Evolutionary conservation across 2,797 vertebrate species (phyloP).

Genomic region (Ctenosaura bakeri): DNA sequence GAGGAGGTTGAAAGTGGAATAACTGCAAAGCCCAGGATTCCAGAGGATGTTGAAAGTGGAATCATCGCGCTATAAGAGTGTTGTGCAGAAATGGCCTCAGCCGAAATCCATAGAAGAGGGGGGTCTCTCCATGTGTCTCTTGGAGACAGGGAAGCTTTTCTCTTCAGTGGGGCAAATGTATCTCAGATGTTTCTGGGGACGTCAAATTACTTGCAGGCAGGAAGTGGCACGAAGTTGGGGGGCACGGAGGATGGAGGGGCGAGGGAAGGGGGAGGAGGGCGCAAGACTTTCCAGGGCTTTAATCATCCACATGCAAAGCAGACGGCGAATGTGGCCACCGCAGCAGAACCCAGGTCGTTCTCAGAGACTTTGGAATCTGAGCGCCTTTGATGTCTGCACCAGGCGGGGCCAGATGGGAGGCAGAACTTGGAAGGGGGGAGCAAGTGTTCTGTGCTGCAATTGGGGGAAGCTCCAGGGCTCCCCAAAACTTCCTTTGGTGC

Average conservation of each 20-base stretch:
- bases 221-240: conserved; percentile 25
- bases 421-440: neutral
- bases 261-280: too few relatives aligned
- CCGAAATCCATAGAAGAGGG: too few relatives aligned
- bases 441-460: too few relatives aligned
- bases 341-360: too few relatives aligned
- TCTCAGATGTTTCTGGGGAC: conserved; percentile 6
- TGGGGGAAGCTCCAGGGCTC: neutral
- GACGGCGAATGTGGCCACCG: neutral
- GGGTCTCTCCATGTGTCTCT: neutral
- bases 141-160: neutral
- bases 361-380: too few relatives aligned
- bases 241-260: too few relatives aligned
- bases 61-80: too few relatives aligned
- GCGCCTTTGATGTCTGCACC: neutral
- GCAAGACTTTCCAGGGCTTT: conserved; percentile 6
- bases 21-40: too few relatives aligned
- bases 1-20: too few relatives aligned
- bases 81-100: too few relatives aligned
- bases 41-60: too few relatives aligned
- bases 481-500: too few relatives aligned
- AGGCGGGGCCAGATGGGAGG: neutral
- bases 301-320: conserved; percentile 18
- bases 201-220: conserved; percentile 39
- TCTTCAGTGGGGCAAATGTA: neutral